Percentiles rank a stretch among this genome's conserved stretches.
phyloP scores from a whole-genome alignment of 1,140 invertebrate species.

The Neodiprion fabricii region DNA sequence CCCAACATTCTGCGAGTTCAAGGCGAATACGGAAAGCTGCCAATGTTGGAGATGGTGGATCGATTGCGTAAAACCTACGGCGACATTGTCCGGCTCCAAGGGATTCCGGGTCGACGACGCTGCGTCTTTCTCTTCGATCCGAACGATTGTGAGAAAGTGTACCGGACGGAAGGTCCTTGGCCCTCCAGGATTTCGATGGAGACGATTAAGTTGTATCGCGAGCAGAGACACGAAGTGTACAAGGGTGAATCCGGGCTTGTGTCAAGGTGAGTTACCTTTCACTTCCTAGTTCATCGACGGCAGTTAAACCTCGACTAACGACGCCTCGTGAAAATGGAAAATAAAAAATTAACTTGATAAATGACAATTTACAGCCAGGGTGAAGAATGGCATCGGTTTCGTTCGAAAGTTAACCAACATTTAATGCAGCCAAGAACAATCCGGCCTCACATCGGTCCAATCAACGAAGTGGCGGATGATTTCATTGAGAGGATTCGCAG shows the following conservation, averaged over 20 bases:
- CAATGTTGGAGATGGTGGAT: not conserved
- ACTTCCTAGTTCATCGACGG: too few species aligned
- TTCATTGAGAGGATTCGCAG: slow-evolving; percentile 63
- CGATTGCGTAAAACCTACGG: slow-evolving; percentile 18
- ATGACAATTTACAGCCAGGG: slow-evolving; percentile 54
- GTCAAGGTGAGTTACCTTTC: slow-evolving; percentile 8
- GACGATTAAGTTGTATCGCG: slow-evolving; percentile 12
- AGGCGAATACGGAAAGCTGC: slow-evolving; percentile 1
- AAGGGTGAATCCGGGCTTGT: slow-evolving; percentile 8
- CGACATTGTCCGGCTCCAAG: slow-evolving; percentile 11
- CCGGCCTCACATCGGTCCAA: slow-evolving; percentile 58
- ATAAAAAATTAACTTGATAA: too few species aligned
- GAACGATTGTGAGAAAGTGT: slow-evolving; percentile 21
- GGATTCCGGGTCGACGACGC: not conserved
- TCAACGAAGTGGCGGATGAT: slow-evolving; percentile 59
- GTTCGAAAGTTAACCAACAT: slow-evolving; percentile 62
- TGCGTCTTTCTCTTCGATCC: slow-evolving; percentile 14
- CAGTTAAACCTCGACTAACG: too few species aligned
- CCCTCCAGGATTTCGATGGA: slow-evolving; percentile 12
- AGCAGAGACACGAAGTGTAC: slow-evolving; percentile 1
- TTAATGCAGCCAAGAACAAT: slow-evolving; percentile 65
- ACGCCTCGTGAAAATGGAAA: too few species aligned
- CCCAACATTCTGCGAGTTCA: slow-evolving; percentile 12
- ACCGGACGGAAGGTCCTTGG: slow-evolving; percentile 21
- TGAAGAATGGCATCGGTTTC: slow-evolving; percentile 62